Evolutionary conservation across 2,797 vertebrate species (phyloP), one percentile per base, ranked within the genome.

Genomic region (Micromesistius poutassou): DNA sequence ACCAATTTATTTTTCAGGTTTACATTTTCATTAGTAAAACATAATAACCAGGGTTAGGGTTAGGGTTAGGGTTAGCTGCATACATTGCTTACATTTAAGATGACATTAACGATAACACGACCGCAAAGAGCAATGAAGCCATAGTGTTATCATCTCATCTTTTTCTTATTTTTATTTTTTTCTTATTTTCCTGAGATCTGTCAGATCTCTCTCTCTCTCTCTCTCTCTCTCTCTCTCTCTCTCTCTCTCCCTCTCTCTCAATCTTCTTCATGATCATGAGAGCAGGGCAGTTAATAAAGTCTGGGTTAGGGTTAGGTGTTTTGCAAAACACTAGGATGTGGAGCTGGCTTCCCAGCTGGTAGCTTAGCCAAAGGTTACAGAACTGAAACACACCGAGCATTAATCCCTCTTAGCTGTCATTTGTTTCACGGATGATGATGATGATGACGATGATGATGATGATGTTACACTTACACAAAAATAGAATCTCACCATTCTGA

Each of bases 341-440:
- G 81, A 89, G 89, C 92, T 92, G 81, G 90, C 89, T 91, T 87
- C 93, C 92, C 94, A 94, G 92, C 93, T 93, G 91, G 91, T 91
- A 92, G 91, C 91, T 94, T 94, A 93, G 94, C 93, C 93, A 90
- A 89, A 91, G 90, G 92, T 94, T 92, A 94, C 93, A 92, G 89
- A 93, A 94, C 92, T 91, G 88, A 90, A 91, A 93, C 91, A 93
- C 93, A 94, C 93, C 90, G 88, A 86, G 76, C 85, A 79, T 80
- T 95, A 94, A 94, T 95, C 93, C 93, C 86, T 87, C 84, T 90
- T 89, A 82, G 90, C 89, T 88, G 79, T 82, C 83, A 91, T 93
- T 92, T 90, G 94, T 93, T 89, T 91, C 92, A 81, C 83, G 91
- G 89, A 25, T 25, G 22, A 62, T 25, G n/a, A 50, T 19, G 46